Base-by-base conservation (phyloP, 2,888 invertebrate genomes). In the Macrosiphum euphorbiae region DNA sequence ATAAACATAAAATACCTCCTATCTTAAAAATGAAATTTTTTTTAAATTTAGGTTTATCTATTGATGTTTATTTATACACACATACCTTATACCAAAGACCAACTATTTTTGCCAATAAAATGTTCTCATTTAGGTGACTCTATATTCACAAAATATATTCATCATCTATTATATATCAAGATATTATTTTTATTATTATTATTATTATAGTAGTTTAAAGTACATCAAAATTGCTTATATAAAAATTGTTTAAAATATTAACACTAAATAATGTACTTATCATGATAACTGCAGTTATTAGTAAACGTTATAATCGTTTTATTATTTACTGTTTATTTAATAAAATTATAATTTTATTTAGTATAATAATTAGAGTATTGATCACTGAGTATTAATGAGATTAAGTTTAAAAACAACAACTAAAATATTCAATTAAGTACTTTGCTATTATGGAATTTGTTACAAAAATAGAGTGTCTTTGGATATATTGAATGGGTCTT, bases 401-500 rank as follows among this genome's bases (percentile, higher is more conserved):
- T 35, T 35, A 78, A 52, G 26, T 78, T 90, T 20, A 90, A 90
- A 78, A 90, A 52, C 41, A 52, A 78, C 28, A 13, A 78, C 90
- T 52, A 35, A 78, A 90, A 84, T 52, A 52, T 84, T 85, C 44
- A 85, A 44, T 55, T 24, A 55, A 85, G 44, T n/a, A 8, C 4
- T 55, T 55, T 84, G 7, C 16, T n/a, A 55, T 44, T 85, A 55
- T 85, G 44, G 28, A 44, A 85, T 91, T 85, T 58, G 3, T 85
- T 44, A n/a, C 44, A 55, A 91, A 24, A 55, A 47, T 2, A 86
- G 47, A 47, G 47, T 86, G 58, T 86, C 58, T n/a, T 78, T 86
- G 44, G 47, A 86, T 86, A 35, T 86, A 85, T 58, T 58, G 91
- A 61, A 91, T 24, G 58, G 86, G 61, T 61, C 61, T n/a, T 61